Evolutionary conservation across 2,797 vertebrate species (phyloP), one percentile per base, ranked within the genome.

Genomic region (Esox masquinongy): DNA sequence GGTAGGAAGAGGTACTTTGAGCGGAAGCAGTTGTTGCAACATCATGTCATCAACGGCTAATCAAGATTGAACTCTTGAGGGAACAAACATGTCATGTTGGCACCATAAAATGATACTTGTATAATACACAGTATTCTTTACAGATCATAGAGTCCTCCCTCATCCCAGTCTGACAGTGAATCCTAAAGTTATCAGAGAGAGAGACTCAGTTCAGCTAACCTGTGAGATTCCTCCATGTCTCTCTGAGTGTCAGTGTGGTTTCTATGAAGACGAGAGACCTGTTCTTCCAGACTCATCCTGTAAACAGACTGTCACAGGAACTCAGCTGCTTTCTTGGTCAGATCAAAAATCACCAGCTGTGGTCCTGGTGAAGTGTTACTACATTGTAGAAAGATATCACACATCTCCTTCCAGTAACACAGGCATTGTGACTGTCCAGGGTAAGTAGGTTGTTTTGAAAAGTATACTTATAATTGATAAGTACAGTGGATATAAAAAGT

Each of bases 141-240:
- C 36, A 39, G 36, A 39, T 39, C 36, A 5, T 8, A 47, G 2
- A 14, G 43, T 11, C 12, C 9, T 11, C n/a, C 1, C 0, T 74
- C 24, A 2, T 50, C 68, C 80, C 34, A n/a, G 16, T 0, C 29
- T 86, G 72, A 66, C 3, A 15, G 74, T 78, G 73, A 73, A 0
- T 64, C 7, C 68, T 64, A 0, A 1, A 0, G 2, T 49, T 39
- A 78, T 87, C 66, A 80, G 6, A 74, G 82, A 86, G 56, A 78
- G 24, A 11, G 82, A 83, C 43, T 47, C 43, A 12, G 43, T 47
- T 47, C 43, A 47, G 43, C 43, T 47, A 8, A 47, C 0, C 43
- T 88, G 87, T 87, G 34, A 26, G 61, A 0, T 31, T 72, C 72
- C 80, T 64, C 0, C 64, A 31, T 17, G 4, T 61, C 16, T 2